Percentiles rank a stretch among this genome's conserved stretches.
These are phyloP conservation scores for Dolichallabes microphthalmus DNA, from an alignment of 2,113 vertebrate species.

Conservation along the genomic window DNA sequence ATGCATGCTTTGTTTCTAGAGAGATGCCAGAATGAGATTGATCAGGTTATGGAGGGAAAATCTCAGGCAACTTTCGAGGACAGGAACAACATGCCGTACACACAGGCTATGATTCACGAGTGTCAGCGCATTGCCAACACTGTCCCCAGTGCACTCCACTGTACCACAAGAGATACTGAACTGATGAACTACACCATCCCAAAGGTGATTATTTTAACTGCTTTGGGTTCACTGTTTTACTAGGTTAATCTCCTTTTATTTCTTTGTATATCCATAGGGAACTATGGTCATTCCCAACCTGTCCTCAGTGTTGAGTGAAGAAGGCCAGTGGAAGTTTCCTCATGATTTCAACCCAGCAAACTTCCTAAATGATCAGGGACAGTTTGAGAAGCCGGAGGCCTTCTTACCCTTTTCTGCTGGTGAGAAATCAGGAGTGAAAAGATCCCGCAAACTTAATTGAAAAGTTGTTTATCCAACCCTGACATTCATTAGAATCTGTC, in stretches of 20 bases:
- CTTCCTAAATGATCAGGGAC: conserved; percentile 72
- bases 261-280: conserved; percentile 60
- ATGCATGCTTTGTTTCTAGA: background rate
- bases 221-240: no score
- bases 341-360: conserved; percentile 72
- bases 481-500: background rate
- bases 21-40: conserved; percentile 59
- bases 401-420: conserved; percentile 82
- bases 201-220: conserved; percentile 50
- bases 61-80: conserved; percentile 51
- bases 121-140: conserved; percentile 53
- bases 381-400: conserved; percentile 74
- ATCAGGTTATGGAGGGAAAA: conserved; percentile 52
- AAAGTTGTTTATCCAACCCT: no score
- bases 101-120: conserved; percentile 59
- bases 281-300: conserved; percentile 71
- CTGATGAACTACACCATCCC: conserved; percentile 62
- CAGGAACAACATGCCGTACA: conserved; percentile 59
- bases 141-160: conserved; percentile 55
- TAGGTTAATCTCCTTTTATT: no score
- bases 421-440: conserved; percentile 36
- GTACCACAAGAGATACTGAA: conserved; percentile 56
- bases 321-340: conserved; percentile 75
- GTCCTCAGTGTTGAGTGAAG: conserved; percentile 75
- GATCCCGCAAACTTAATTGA: no score